Evolutionary conservation across 1,140 invertebrate species (phyloP).

Genomic region (Coptotermes formosanus): DNA sequence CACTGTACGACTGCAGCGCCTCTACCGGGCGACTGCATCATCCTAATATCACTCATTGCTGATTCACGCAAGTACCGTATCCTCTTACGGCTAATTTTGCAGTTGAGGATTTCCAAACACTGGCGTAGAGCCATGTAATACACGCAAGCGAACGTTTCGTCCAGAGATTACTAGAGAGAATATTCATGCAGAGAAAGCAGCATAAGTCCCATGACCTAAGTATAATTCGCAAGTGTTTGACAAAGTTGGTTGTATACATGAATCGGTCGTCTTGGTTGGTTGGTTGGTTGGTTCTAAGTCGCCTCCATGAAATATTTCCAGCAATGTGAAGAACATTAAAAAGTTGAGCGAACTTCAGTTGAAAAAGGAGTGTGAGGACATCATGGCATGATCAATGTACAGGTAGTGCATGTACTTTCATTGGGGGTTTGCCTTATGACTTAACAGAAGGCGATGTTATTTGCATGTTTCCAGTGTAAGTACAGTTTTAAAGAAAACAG

Average conservation of each 20-base stretch:
- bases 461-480: slow-evolving; percentile 97
- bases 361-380: slow-evolving; percentile 65
- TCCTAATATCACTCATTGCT: too few relatives aligned
- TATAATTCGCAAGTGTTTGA: too few relatives aligned
- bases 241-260: too few relatives aligned
- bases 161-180: too few relatives aligned
- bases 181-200: slow-evolving; percentile 32
- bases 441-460: slow-evolving; percentile 97
- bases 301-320: slow-evolving; percentile 51
- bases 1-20: too few relatives aligned
- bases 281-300: slow-evolving; percentile 36
- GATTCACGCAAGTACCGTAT: too few relatives aligned
- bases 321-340: slow-evolving; percentile 89
- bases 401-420: slow-evolving; percentile 97
- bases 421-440: slow-evolving; percentile 93
- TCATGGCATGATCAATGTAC: slow-evolving; percentile 99
- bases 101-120: too few relatives aligned
- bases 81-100: too few relatives aligned
- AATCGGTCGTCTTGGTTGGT: too few relatives aligned
- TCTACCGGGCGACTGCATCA: too few relatives aligned
- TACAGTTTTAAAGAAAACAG: slow-evolving; percentile 39
- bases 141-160: too few relatives aligned
- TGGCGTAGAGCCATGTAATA: too few relatives aligned
- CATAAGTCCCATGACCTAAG: slow-evolving; percentile 73
- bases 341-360: slow-evolving; percentile 92